These are phyloP conservation scores for Platanista minor DNA, from an alignment of 2,113 vertebrate species.

Conservation along the genomic window DNA sequence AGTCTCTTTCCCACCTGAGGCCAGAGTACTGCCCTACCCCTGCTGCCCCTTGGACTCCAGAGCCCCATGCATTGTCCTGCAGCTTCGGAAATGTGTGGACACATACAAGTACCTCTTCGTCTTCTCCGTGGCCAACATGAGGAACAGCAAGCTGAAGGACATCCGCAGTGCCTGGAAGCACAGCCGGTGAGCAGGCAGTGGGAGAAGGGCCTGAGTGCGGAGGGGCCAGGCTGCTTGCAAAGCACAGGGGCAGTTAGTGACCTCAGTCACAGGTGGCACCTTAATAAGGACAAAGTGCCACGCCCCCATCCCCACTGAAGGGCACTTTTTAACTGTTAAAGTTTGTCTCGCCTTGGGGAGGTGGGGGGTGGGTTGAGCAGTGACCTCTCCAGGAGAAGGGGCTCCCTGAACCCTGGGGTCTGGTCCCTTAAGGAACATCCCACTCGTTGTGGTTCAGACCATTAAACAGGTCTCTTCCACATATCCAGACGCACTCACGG, in stretches of 20 bases:
- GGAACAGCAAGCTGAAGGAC: conserved; percentile 96
- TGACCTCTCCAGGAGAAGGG: background rate
- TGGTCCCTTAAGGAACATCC: background rate
- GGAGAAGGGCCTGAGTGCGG: background rate
- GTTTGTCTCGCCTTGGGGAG: background rate
- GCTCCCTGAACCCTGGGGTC: background rate
- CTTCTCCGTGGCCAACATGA: conserved; percentile 96
- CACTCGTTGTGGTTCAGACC: background rate
- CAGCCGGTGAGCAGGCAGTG: conserved; percentile 86
- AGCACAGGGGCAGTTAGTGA: background rate
- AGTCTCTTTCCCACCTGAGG: background rate
- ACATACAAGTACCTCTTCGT: conserved; percentile 93
- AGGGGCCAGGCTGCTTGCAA: background rate
- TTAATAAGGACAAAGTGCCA: background rate
- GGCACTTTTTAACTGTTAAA: background rate
- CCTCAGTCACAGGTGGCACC: background rate
- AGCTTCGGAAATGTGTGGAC: conserved; percentile 96
- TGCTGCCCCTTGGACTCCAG: conserved; percentile 6
- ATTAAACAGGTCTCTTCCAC: fast-evolving
- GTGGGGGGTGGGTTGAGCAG: background rate
- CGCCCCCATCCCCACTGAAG: fast-evolving
- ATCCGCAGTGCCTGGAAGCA: conserved; percentile 96
- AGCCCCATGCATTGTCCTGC: background rate
- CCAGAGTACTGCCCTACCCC: background rate
- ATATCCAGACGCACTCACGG: fast-evolving